phyloP scores from a whole-genome alignment of 2,888 invertebrate genomes.

The Andrena minutula region DNA sequence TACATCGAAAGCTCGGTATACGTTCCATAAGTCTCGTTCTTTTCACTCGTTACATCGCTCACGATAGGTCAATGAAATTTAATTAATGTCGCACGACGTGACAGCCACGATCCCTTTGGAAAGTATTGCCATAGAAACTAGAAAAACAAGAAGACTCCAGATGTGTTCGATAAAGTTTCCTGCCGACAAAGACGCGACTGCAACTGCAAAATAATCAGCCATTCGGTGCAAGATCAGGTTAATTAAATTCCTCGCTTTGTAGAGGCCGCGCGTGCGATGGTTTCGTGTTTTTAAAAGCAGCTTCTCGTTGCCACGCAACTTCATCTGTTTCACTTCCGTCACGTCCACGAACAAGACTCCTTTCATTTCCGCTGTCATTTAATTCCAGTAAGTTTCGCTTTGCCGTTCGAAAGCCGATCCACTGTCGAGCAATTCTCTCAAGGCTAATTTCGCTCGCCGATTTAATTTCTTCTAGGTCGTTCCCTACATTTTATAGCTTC shows the following conservation, averaged over 20 bases:
- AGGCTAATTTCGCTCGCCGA: neutral
- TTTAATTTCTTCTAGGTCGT: neutral
- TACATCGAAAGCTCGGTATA: too few relatives aligned
- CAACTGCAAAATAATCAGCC: constrained; percentile 24
- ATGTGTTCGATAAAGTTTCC: neutral
- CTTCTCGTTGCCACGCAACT: neutral
- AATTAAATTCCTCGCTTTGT: constrained; percentile 45
- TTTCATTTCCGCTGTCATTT: neutral
- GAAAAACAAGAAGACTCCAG: neutral
- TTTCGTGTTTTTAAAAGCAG: neutral
- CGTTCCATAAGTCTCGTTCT: neutral
- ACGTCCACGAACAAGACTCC: neutral
- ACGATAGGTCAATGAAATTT: constrained; percentile 9
- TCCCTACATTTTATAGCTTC: neutral
- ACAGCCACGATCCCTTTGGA: neutral
- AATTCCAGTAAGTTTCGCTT: neutral
- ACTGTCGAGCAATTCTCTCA: neutral
- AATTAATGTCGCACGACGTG: constrained; percentile 38
- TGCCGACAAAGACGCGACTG: constrained; percentile 10
- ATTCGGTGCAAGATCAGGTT: constrained; percentile 17
- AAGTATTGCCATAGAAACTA: constrained; percentile 9
- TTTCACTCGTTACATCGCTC: constrained; percentile 11
- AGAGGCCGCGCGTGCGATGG: neutral
- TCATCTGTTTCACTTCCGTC: neutral
- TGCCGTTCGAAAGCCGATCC: neutral